phyloP scores from a whole-genome alignment of 2,797 vertebrate species.

The Acanthurus leucopareius region DNA sequence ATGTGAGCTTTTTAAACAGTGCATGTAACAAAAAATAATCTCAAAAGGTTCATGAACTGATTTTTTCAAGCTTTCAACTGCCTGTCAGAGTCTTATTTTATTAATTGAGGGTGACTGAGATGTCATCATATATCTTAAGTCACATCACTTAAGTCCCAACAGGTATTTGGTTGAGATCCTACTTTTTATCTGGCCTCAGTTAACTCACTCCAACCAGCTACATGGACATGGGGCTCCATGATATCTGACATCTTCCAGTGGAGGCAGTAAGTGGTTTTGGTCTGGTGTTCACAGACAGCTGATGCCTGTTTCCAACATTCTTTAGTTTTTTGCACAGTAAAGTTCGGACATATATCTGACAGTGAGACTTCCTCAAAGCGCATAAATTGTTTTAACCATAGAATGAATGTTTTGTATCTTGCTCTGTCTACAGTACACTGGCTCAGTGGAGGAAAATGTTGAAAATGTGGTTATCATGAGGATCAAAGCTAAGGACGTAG shows the following conservation, averaged over 20 bases:
- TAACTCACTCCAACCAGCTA: background rate
- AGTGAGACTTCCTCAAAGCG: background rate
- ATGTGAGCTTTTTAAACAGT: too few species aligned
- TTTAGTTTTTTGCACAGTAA: background rate
- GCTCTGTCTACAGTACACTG: constrained; percentile 83
- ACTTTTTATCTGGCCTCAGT: too few species aligned
- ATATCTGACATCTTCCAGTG: background rate
- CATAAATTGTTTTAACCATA: background rate
- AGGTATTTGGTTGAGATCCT: too few species aligned
- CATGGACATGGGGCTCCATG: background rate
- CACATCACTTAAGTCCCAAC: too few species aligned
- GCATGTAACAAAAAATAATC: too few species aligned
- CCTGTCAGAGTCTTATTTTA: too few species aligned
- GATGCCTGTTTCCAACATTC: background rate
- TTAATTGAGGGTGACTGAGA: background rate
- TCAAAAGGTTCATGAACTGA: too few species aligned
- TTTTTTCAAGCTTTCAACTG: too few species aligned
- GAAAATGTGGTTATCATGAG: constrained; percentile 88
- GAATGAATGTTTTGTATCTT: background rate
- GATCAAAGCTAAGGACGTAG: constrained; percentile 90
- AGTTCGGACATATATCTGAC: background rate
- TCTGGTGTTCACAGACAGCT: background rate
- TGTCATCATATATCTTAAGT: background rate
- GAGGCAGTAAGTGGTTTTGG: background rate
- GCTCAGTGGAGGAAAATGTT: constrained; percentile 89